Percentiles rank a stretch among this genome's conserved stretches.
phyloP scores from a whole-genome alignment of 2,797 vertebrate species.

The Buphagus erythrorhynchus region DNA sequence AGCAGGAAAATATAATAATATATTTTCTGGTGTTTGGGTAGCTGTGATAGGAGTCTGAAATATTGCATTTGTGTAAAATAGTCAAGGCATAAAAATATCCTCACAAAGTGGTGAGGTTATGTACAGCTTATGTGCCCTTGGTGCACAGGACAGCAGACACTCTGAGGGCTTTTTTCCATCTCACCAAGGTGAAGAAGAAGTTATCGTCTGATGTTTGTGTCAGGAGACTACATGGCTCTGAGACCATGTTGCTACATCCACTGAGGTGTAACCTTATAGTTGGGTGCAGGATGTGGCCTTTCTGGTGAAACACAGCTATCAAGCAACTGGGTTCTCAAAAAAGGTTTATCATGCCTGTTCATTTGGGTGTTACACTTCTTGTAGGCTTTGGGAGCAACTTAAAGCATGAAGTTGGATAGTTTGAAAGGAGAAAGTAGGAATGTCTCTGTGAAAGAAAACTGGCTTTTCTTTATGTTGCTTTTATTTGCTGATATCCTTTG shows the following conservation, averaged over 20 bases:
- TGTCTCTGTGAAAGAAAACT: neutral
- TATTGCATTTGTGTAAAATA: neutral
- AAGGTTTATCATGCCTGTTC: neutral
- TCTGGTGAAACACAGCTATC: neutral
- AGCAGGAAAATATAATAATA: neutral
- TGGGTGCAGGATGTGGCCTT: neutral
- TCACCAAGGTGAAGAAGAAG: neutral
- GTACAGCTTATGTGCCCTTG: neutral
- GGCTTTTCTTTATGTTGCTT: neutral
- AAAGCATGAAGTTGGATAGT: neutral
- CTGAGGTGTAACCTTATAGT: neutral
- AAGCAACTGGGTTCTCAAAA: neutral
- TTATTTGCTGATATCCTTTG: neutral
- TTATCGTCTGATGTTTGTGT: neutral
- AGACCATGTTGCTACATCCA: neutral
- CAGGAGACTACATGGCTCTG: neutral
- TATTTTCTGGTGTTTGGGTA: neutral
- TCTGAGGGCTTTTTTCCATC: neutral
- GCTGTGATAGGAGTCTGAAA: constrained; percentile 25
- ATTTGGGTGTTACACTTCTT: neutral
- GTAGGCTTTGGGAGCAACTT: neutral
- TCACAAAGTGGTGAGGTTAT: neutral
- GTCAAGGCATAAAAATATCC: neutral
- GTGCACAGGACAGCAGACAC: neutral
- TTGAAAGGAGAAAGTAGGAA: neutral